These are phyloP conservation scores for Copidosoma aretas DNA, from an alignment of 2,888 invertebrate genomes.

Conservation along the genomic window DNA sequence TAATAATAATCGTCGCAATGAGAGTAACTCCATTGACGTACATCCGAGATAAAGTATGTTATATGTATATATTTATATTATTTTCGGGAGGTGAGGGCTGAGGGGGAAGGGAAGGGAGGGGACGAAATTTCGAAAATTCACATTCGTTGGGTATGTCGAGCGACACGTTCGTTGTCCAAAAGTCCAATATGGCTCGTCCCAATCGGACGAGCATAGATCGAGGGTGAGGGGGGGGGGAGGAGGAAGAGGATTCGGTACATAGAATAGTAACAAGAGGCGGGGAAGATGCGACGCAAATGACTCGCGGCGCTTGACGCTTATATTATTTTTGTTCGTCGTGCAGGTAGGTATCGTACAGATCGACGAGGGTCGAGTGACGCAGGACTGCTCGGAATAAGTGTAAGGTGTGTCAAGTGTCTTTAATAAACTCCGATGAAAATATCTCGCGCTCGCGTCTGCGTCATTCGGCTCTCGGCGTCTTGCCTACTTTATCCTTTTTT, in stretches of 20 bases:
- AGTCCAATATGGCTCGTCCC: slow-evolving; percentile 13
- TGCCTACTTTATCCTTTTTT: neutral
- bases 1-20: too few species aligned
- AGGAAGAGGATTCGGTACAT: neutral
- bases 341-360: slow-evolving; percentile 2
- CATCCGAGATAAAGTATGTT: too few species aligned
- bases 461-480: slow-evolving; percentile 46
- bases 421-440: too few species aligned
- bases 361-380: slow-evolving; percentile 46
- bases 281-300: slow-evolving; percentile 14
- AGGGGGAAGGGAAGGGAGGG: neutral
- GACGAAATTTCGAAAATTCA: slow-evolving; percentile 24
- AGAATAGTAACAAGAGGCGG: neutral
- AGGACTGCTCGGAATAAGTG: neutral
- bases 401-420: too few species aligned
- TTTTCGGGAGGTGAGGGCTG: too few species aligned
- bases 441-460: slow-evolving; percentile 42
- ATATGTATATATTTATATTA: too few species aligned
- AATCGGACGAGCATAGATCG: too few species aligned
- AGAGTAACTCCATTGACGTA: too few species aligned
- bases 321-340: neutral
- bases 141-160: slow-evolving; percentile 12
- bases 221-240: neutral
- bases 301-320: slow-evolving; percentile 4
- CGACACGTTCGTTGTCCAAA: slow-evolving; percentile 27